A percentile compares a stretch with the other conserved stretches of the same genome.
Evolutionary conservation across 2,113 vertebrate species (phyloP).

Genomic region (Stomatorhinus ivindoensis): DNA sequence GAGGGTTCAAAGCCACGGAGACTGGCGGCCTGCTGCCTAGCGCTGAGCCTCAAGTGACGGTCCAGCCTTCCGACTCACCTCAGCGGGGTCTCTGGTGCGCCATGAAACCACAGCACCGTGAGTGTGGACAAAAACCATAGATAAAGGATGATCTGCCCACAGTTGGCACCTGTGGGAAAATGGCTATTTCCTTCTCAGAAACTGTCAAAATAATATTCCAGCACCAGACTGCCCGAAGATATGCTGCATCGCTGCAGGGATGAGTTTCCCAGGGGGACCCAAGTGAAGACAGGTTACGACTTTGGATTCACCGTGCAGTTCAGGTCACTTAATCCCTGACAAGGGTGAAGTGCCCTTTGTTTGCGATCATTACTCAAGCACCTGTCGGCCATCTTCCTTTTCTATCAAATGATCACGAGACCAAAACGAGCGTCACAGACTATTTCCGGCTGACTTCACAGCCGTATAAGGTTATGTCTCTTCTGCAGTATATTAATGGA

Average conservation of each 20-base stretch:
- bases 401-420: not conserved
- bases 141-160: constrained; percentile 60
- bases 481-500: not conserved
- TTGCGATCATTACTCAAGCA: not conserved
- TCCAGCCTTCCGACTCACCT: not conserved
- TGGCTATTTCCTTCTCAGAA: constrained; percentile 35
- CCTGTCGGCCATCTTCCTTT: not conserved
- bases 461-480: not conserved
- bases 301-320: constrained; percentile 51
- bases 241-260: constrained; percentile 55
- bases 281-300: constrained; percentile 50
- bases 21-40: not conserved
- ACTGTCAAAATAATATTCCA: constrained; percentile 55
- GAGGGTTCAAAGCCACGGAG: not conserved
- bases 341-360: not conserved
- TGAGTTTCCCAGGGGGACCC: constrained; percentile 50
- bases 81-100: constrained; percentile 22
- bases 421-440: not conserved
- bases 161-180: constrained; percentile 58
- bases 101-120: constrained; percentile 37
- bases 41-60: not conserved
- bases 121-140: constrained; percentile 59
- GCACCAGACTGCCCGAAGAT: constrained; percentile 46
- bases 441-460: not conserved
- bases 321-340: constrained; percentile 53